Percentiles rank a stretch among this genome's conserved stretches.
These are phyloP conservation scores for Lanistes nyassanus DNA, from an alignment of 1,140 invertebrate genomes.

Conservation along the genomic window DNA sequence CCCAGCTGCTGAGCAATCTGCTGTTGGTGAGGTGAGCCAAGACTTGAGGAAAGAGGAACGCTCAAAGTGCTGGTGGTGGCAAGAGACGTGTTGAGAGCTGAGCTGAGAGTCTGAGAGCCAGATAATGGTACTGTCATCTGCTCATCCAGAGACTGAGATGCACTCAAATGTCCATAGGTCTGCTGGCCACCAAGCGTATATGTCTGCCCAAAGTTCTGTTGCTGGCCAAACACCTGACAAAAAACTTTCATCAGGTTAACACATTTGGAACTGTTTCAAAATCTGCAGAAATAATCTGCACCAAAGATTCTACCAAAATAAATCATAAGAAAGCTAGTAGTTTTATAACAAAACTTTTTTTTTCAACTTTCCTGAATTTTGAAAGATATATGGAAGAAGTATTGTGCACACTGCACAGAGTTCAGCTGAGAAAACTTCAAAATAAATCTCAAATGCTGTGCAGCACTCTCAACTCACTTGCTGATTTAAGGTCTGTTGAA, in stretches of 20 bases:
- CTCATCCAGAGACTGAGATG: conserved; percentile 15
- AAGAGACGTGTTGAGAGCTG: background rate
- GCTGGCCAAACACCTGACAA: conserved; percentile 53
- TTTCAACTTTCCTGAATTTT: too few species aligned
- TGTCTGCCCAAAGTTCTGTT: conserved; percentile 54
- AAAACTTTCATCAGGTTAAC: background rate
- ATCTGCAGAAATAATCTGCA: background rate
- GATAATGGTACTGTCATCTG: conserved; percentile 27
- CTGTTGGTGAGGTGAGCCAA: conserved; percentile 2
- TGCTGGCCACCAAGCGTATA: conserved; percentile 54
- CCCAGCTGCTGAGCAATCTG: conserved; percentile 6
- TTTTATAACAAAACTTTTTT: background rate
- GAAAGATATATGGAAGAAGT: background rate
- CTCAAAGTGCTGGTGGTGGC: background rate
- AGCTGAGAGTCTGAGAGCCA: background rate
- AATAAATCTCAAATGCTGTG: too few species aligned
- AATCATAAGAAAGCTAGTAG: background rate
- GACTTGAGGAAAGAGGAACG: background rate
- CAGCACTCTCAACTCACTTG: conserved; percentile 39
- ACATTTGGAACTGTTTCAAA: too few species aligned
- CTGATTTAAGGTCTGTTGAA: conserved; percentile 55
- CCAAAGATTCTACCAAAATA: background rate
- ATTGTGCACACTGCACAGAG: too few species aligned
- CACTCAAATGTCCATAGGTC: conserved; percentile 34
- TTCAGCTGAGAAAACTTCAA: too few species aligned